A percentile compares a stretch with the other conserved stretches of the same genome.
Evolutionary conservation across 30 jellyfish, hydroid and myxozoan species (phyloP).

Genomic region (Aurelia sp.): DNA sequence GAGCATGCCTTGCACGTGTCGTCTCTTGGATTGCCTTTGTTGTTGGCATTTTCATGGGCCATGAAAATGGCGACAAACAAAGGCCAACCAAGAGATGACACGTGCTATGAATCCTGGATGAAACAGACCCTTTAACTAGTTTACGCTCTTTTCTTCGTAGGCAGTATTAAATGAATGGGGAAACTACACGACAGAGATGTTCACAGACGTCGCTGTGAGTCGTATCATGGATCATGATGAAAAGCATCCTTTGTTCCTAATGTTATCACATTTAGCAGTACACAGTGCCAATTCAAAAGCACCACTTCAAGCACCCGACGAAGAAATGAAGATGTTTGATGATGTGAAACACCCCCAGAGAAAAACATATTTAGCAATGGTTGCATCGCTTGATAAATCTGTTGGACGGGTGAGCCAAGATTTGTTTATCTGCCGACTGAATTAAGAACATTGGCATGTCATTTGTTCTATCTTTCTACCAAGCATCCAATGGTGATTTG

Average conservation of each 20-base stretch:
- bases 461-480: too few species aligned
- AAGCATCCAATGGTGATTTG: too few species aligned
- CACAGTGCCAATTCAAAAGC: constrained; percentile 75
- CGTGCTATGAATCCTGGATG: too few species aligned
- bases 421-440: background rate
- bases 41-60: too few species aligned
- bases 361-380: constrained; percentile 63
- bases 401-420: constrained; percentile 63
- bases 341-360: constrained; percentile 52
- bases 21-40: too few species aligned
- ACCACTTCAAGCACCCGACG: constrained; percentile 81
- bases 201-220: constrained; percentile 62
- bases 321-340: constrained; percentile 26
- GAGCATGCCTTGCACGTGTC: too few species aligned
- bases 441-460: too few species aligned
- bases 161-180: constrained; percentile 78
- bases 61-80: too few species aligned
- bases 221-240: constrained; percentile 52
- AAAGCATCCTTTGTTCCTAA: constrained; percentile 56
- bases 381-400: constrained; percentile 56
- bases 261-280: constrained; percentile 71
- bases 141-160: constrained; percentile 9
- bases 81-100: too few species aligned
- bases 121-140: too few species aligned
- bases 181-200: constrained; percentile 71